A percentile compares a stretch with the other conserved stretches of the same genome.
Conservation (phyloP, 2,888 invertebrate species). For the Oscheius sp. region DNA sequence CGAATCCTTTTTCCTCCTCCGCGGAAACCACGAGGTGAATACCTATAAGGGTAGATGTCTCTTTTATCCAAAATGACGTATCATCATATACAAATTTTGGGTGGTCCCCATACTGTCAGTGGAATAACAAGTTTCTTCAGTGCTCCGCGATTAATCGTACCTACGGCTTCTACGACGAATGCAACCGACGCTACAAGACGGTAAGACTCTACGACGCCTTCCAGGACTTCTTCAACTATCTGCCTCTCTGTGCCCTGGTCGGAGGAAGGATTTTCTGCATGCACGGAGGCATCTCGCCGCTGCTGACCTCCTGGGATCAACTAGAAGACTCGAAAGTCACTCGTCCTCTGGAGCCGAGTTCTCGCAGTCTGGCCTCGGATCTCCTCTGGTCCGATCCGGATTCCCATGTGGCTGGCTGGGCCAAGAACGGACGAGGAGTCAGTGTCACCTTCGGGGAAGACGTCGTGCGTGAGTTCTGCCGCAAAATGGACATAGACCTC, state of each 20-base stretch:
- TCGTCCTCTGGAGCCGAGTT: no score
- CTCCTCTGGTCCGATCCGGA: constrained; percentile 62
- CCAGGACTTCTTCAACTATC: constrained; percentile 57
- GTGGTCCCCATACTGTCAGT: no score
- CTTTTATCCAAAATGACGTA: no score
- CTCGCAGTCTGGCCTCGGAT: constrained; percentile 44
- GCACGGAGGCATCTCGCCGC: constrained; percentile 58
- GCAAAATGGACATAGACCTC: constrained; percentile 59
- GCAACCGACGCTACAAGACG: constrained; percentile 51
- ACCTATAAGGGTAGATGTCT: no score
- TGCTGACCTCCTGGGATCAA: constrained; percentile 27
- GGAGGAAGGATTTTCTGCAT: constrained; percentile 58
- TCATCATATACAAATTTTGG: no score
- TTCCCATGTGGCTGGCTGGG: constrained; percentile 48
- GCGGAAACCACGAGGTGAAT: constrained; percentile 58
- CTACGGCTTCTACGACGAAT: constrained; percentile 66
- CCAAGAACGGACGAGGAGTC: constrained; percentile 53
- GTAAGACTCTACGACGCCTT: constrained; percentile 11
- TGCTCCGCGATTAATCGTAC: constrained; percentile 58
- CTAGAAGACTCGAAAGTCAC: no score
- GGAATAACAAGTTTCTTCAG: background rate
- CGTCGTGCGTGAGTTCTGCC: constrained; percentile 53
- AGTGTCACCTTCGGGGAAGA: constrained; percentile 57
- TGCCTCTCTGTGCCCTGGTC: constrained; percentile 55
- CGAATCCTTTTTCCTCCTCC: constrained; percentile 58